Percentiles rank a stretch among this genome's conserved stretches.
Conservation (phyloP, 2,888 invertebrate genomes). For the Heliconius hortense region DNA sequence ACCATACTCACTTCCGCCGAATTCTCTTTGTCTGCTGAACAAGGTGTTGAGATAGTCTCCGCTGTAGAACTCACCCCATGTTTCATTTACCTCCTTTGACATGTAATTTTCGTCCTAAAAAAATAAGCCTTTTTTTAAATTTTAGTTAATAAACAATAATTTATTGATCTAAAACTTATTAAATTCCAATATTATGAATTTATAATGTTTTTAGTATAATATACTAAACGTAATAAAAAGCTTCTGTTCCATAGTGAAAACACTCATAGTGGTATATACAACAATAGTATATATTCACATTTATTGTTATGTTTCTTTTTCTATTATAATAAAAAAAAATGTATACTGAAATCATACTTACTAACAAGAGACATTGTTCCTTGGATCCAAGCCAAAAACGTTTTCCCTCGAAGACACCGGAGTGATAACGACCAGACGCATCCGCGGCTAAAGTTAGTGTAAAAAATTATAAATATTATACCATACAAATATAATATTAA, state of each 20-base stretch:
- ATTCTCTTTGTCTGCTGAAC: constrained; percentile 55
- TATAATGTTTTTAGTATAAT: too few relatives aligned
- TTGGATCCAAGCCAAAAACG: constrained; percentile 76
- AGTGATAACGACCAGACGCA: constrained; percentile 71
- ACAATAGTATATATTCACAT: background rate
- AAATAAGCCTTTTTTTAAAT: background rate
- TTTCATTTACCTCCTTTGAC: constrained; percentile 51
- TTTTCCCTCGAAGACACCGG: constrained; percentile 69
- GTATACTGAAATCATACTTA: constrained; percentile 46
- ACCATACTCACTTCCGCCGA: constrained; percentile 54
- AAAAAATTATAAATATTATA: background rate
- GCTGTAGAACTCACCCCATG: constrained; percentile 52
- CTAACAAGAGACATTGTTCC: constrained; percentile 65
- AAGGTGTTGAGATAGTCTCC: constrained; percentile 54
- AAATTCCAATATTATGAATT: background rate
- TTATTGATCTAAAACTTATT: background rate
- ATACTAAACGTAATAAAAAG: too few relatives aligned
- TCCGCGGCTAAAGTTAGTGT: constrained; percentile 63
- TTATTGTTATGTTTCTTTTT: too few relatives aligned
- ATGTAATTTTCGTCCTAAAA: constrained; percentile 57
- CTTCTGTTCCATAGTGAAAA: background rate
- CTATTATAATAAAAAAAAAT: too few relatives aligned
- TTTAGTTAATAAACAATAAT: too few relatives aligned
- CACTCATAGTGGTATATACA: background rate
- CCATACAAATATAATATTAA: too few relatives aligned